Evolutionary conservation across 2,113 vertebrate species (phyloP).

Genomic region (Neodontobutis hainanensis): DNA sequence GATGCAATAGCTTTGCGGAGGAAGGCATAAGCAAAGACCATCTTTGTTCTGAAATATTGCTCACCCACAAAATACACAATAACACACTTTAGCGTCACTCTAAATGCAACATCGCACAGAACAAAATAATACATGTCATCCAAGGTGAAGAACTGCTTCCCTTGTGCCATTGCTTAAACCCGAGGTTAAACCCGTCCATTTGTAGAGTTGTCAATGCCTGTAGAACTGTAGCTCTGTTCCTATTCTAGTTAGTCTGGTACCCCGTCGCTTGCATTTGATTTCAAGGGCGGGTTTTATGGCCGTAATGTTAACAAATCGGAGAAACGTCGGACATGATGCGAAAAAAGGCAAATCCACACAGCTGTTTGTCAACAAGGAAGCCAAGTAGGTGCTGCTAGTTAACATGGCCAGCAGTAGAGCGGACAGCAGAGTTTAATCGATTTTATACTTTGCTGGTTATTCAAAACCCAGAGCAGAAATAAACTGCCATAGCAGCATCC

Average conservation of each 20-base stretch:
- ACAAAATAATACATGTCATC: neutral
- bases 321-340: slow-evolving; percentile 26
- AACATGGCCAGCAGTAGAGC: no score
- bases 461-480: no score
- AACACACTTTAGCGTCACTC: slow-evolving; percentile 4
- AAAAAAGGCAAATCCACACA: no score
- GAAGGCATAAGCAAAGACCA: slow-evolving; percentile 39
- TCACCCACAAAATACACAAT: slow-evolving; percentile 45
- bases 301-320: slow-evolving; percentile 34
- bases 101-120: neutral
- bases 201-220: slow-evolving; percentile 60
- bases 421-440: no score
- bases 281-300: no score
- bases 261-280: no score
- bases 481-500: no score
- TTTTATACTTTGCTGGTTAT: no score
- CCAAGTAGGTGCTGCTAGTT: no score
- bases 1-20: slow-evolving; percentile 43
- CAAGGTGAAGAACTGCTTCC: neutral
- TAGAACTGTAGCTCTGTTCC: slow-evolving; percentile 57
- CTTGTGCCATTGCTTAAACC: slow-evolving; percentile 14
- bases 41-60: slow-evolving; percentile 50
- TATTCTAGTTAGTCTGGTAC: slow-evolving; percentile 16
- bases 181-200: slow-evolving; percentile 66
- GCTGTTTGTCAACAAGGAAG: no score